phyloP scores from a whole-genome alignment of 2,888 invertebrate genomes.

The Dione juno region DNA sequence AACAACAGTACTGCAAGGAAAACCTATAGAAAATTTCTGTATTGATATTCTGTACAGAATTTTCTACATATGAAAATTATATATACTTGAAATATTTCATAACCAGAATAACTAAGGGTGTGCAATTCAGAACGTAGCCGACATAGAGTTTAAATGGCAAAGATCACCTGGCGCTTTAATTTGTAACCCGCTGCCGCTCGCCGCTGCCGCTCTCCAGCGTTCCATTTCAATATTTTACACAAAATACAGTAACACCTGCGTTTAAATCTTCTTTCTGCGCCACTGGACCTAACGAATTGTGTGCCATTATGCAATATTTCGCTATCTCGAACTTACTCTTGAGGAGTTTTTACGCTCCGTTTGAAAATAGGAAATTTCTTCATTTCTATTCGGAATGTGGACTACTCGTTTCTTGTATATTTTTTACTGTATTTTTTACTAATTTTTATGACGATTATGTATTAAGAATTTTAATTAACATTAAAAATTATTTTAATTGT shows the following conservation, averaged over 20 bases:
- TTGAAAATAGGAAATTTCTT: constrained; percentile 36
- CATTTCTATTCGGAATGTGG: constrained; percentile 23
- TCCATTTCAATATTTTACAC: constrained; percentile 70
- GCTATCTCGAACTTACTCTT: constrained; percentile 43
- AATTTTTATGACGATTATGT: too few relatives aligned
- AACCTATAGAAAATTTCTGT: too few relatives aligned
- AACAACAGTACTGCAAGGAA: not conserved
- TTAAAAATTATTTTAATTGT: too few relatives aligned
- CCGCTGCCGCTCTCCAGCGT: constrained; percentile 50
- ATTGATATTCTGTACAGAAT: too few relatives aligned
- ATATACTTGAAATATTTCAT: too few relatives aligned
- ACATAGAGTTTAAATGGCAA: constrained; percentile 52
- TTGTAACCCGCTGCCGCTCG: constrained; percentile 55
- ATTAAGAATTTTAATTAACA: too few relatives aligned
- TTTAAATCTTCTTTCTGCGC: constrained; percentile 63
- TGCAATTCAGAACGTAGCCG: constrained; percentile 33
- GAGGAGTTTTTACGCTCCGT: constrained; percentile 39
- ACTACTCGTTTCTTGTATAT: not conserved
- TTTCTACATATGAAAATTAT: too few relatives aligned
- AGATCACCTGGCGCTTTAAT: constrained; percentile 67
- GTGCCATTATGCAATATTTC: constrained; percentile 46
- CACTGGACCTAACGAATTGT: constrained; percentile 51
- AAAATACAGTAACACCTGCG: constrained; percentile 69
- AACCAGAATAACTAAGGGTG: constrained; percentile 29
- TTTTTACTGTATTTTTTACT: not conserved